Base-by-base conservation (phyloP, 2,113 vertebrate genomes). In the Microcebus griseorufus region DNA sequence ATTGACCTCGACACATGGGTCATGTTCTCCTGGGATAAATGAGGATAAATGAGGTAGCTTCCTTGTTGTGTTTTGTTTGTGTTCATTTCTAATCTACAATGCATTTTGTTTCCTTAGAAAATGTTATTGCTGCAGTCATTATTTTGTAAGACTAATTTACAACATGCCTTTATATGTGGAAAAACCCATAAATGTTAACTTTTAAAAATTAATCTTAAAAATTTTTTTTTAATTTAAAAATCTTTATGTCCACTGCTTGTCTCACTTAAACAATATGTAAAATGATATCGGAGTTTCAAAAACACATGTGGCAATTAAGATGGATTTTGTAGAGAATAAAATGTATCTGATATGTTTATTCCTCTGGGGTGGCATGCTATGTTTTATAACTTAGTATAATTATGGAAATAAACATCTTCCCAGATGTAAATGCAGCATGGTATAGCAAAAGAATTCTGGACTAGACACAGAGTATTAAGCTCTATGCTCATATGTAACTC, bases 281-380 rank as follows among this genome's bases (percentile, higher is more conserved):
- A 94, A 82, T 94, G 10, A 86, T 67, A 85, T 82, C 78, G 25
- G 79, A 79, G 67, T 95, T 87, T 93, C 32, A 81, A 25, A 87
- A 89, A 51, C 13, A 39, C 65, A 9, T 67, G 17, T 93, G 53
- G 2, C 29, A 90, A 32, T 60, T 60, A 53, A 45, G 53, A 82
- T 82, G 45, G 65, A 1, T 72, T 94, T 85, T 72, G 14, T 73
- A 42, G 62, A 55, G 20, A 73, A 87, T 83, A 48, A 79, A 12
- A 4, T 55, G 1, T 9, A 0, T 94, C 37, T 76, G n/a, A 55
- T 86, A 89, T 76, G 42, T 80, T 92, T 81, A 51, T 85, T 90
- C 20, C 14, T 85, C 51, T 89, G 34, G 6, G 32, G 6, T 89
- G 34, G 32, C 13, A 75, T 81, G 64, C 9, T 3, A 58, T 76